Conservation (phyloP, 2,888 invertebrate genomes). For the Acutogordius australiensis region DNA sequence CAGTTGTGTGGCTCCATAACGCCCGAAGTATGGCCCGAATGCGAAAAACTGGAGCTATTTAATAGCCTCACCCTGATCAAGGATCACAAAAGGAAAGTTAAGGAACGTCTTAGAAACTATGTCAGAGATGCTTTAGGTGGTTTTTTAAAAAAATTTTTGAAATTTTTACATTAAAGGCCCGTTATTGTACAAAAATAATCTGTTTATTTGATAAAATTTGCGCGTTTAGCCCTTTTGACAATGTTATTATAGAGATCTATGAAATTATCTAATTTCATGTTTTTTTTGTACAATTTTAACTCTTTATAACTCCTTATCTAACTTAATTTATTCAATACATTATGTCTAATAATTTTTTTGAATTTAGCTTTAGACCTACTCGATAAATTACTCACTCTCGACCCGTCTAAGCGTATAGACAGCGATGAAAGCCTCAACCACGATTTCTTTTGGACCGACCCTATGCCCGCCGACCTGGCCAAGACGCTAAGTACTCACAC, state of each 20-base stretch:
- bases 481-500: slow-evolving; percentile 63
- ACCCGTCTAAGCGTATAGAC: slow-evolving; percentile 57
- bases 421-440: slow-evolving; percentile 76
- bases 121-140: background rate
- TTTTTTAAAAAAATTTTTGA: too few species aligned
- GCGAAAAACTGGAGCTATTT: slow-evolving; percentile 56
- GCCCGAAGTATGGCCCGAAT: slow-evolving; percentile 68
- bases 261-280: too few species aligned
- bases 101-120: background rate
- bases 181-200: too few species aligned
- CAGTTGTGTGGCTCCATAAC: slow-evolving; percentile 83
- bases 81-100: slow-evolving; percentile 30
- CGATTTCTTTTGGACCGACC: slow-evolving; percentile 92
- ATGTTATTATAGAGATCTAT: too few species aligned
- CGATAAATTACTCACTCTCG: slow-evolving; percentile 59
- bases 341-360: too few species aligned
- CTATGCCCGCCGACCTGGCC: slow-evolving; percentile 39
- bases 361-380: slow-evolving; percentile 65
- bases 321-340: too few species aligned
- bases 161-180: too few species aligned
- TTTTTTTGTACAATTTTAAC: too few species aligned
- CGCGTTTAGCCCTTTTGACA: too few species aligned
- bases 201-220: too few species aligned
- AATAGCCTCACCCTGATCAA: slow-evolving; percentile 57
- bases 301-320: too few species aligned